A percentile compares a stretch with the other conserved stretches of the same genome.
Conservation (phyloP, 2,797 vertebrate species). For the Propithecus deckenii region DNA sequence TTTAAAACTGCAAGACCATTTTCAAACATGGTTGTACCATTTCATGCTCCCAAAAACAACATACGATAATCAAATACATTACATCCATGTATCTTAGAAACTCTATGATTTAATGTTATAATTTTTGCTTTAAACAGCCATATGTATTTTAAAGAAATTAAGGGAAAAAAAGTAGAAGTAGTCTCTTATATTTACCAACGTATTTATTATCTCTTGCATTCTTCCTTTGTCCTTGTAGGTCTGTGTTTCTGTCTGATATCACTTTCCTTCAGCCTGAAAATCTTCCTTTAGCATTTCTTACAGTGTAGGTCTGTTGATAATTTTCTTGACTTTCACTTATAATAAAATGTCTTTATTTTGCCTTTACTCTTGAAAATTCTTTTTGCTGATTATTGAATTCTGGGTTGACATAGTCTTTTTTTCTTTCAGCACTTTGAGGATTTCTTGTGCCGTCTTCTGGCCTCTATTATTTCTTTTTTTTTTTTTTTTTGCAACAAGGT, state of each 20-base stretch:
- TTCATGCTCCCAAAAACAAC: not conserved
- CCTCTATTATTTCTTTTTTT: not conserved
- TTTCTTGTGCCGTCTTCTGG: not conserved
- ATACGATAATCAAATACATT: not conserved
- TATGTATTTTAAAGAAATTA: not conserved
- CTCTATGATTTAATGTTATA: not conserved
- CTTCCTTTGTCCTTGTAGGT: not conserved
- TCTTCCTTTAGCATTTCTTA: not conserved
- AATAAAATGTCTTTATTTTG: not conserved
- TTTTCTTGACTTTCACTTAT: not conserved
- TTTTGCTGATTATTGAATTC: conserved; percentile 7
- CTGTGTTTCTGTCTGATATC: not conserved
- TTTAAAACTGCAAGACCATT: not conserved
- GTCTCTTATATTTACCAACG: not conserved
- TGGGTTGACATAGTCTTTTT: not conserved
- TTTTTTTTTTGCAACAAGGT: no score
- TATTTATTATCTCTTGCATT: not conserved
- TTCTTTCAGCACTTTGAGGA: not conserved
- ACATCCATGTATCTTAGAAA: not conserved
- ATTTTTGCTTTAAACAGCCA: not conserved
- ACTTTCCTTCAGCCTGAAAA: not conserved
- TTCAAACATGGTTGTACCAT: not conserved
- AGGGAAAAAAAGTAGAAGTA: not conserved
- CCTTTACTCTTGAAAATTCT: not conserved
- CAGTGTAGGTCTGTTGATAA: not conserved